Conservation (phyloP, 2,113 vertebrate genomes). For the Antechinus flavipes region DNA sequence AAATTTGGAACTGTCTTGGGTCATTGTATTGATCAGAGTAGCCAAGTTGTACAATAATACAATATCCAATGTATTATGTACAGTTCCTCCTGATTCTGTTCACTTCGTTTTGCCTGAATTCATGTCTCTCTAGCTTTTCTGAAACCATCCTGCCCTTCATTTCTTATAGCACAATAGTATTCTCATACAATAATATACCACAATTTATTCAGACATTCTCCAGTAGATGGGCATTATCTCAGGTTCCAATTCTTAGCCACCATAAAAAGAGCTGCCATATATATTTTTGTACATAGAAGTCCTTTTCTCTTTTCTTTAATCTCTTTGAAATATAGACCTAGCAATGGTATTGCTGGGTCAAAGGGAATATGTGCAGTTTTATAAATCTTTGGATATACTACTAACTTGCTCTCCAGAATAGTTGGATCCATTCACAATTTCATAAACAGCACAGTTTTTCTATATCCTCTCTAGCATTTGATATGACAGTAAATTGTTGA, state of each 20-base stretch:
- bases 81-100: not conserved
- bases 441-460: not conserved
- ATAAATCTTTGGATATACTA: not conserved
- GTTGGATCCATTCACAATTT: not conserved
- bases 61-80: not conserved
- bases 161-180: not conserved
- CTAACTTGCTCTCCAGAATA: not conserved
- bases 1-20: not conserved
- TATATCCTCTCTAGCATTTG: not conserved
- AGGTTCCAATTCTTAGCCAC: not conserved
- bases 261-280: not conserved
- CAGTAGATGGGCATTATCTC: not conserved
- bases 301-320: not conserved
- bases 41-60: not conserved
- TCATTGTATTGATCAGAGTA: not conserved
- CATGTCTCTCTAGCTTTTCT: not conserved
- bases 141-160: not conserved
- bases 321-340: not conserved
- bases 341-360: not conserved
- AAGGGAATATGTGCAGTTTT: not conserved
- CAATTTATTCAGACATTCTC: not conserved
- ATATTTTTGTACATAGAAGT: not conserved
- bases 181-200: not conserved
- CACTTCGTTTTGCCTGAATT: not conserved
- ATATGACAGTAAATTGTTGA: not conserved